phyloP scores from a whole-genome alignment of 2,888 invertebrate genomes.

The Heliconius cydno region DNA sequence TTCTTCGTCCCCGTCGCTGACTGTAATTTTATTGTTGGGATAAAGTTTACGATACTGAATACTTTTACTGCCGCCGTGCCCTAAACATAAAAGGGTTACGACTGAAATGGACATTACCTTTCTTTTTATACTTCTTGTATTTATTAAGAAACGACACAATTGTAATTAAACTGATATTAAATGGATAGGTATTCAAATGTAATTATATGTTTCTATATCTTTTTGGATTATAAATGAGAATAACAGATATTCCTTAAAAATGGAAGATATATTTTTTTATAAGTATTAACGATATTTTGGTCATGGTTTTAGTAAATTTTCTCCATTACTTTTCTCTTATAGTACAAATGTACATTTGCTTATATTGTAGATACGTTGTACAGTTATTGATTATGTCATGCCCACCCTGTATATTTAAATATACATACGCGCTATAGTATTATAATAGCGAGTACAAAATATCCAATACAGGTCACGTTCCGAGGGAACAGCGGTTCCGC shows the following conservation, averaged over 20 bases:
- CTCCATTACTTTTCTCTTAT: too few relatives aligned
- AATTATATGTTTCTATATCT: background rate
- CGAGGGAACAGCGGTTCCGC: constrained; percentile 39
- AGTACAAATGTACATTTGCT: too few relatives aligned
- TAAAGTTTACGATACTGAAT: constrained; percentile 76
- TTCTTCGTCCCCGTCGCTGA: constrained; percentile 69
- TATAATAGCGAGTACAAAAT: constrained; percentile 1
- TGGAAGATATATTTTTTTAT: background rate
- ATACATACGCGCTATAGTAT: background rate
- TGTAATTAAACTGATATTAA: constrained; percentile 24
- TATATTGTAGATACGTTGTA: background rate
- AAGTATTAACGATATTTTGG: too few relatives aligned
- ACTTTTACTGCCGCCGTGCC: constrained; percentile 74
- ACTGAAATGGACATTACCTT: constrained; percentile 37
- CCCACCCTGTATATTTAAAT: background rate
- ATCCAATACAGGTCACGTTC: constrained; percentile 41
- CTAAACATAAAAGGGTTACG: constrained; percentile 74
- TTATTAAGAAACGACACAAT: constrained; percentile 29
- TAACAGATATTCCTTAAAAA: background rate
- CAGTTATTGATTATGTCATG: constrained; percentile 2
- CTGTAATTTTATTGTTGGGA: constrained; percentile 74
- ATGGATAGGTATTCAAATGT: background rate
- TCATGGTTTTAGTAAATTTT: background rate
- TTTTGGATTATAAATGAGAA: background rate
- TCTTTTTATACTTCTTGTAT: constrained; percentile 31